A percentile compares a stretch with the other conserved stretches of the same genome.
phyloP scores from a whole-genome alignment of 2,888 invertebrate species.

The Schizaphis graminum region DNA sequence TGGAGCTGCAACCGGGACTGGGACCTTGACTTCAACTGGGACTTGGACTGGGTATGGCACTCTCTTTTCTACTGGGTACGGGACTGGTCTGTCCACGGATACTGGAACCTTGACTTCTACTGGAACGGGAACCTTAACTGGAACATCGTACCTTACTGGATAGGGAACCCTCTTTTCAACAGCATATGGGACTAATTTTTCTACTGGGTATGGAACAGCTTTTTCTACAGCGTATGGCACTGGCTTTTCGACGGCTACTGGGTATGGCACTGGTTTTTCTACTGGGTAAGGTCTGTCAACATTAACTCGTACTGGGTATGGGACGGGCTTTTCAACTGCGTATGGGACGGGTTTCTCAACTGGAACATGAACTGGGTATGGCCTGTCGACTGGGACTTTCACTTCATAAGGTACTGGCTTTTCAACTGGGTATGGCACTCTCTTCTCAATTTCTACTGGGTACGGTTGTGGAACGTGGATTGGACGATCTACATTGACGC shows the following conservation, averaged over 20 bases:
- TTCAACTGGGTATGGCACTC: constrained; percentile 70
- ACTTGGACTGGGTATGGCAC: constrained; percentile 79
- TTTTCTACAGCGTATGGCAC: constrained; percentile 81
- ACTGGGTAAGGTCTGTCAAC: constrained; percentile 80
- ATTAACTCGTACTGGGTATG: constrained; percentile 76
- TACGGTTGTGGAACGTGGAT: constrained; percentile 68
- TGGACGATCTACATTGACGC: constrained; percentile 76
- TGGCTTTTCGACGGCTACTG: constrained; percentile 82
- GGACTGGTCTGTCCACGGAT: constrained; percentile 79
- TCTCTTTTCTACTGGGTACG: constrained; percentile 75
- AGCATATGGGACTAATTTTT: constrained; percentile 77
- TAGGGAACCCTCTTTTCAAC: constrained; percentile 74
- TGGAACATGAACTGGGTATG: constrained; percentile 73
- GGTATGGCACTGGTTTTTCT: constrained; percentile 83
- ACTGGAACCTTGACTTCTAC: constrained; percentile 72
- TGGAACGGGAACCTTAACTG: constrained; percentile 75
- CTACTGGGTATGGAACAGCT: constrained; percentile 78
- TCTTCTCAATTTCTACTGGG: constrained; percentile 69
- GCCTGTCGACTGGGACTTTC: constrained; percentile 73
- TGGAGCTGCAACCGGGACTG: constrained; percentile 84
- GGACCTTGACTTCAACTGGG: constrained; percentile 81
- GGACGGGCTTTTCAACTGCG: constrained; percentile 74
- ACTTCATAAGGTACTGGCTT: constrained; percentile 75
- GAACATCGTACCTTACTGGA: constrained; percentile 70
- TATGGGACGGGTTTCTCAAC: constrained; percentile 79